Percentiles rank a stretch among this genome's conserved stretches.
Evolutionary conservation across 2,113 vertebrate genomes (phyloP).

Genomic region (Aspiorhynchus laticeps): DNA sequence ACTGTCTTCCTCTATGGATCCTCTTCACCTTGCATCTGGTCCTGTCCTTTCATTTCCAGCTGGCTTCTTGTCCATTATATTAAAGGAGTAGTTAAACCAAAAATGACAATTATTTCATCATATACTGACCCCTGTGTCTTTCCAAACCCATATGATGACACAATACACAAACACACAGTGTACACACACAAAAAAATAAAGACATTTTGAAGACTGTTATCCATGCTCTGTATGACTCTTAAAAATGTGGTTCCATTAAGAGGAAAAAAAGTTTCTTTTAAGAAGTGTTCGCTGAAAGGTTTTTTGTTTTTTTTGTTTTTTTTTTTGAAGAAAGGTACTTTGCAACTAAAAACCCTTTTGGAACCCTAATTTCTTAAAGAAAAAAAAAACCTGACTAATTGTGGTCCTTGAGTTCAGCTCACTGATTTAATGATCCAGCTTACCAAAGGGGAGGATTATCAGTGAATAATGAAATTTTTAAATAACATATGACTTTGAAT

Average conservation of each 20-base stretch:
- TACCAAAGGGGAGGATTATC: not conserved
- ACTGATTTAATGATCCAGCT: not conserved
- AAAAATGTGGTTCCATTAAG: not conserved
- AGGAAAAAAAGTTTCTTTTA: not conserved
- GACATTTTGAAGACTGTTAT: not conserved
- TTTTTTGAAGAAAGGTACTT: not conserved
- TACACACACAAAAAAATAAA: not conserved
- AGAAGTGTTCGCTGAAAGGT: not conserved
- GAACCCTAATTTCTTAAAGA: not conserved
- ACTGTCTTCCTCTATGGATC: not conserved
- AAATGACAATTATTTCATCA: not conserved
- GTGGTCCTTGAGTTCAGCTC: not conserved
- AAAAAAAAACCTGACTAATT: not conserved
- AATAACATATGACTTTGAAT: not conserved
- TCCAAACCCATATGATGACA: not conserved
- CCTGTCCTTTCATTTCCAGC: not conserved
- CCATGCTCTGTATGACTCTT: no score
- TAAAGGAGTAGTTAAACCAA: not conserved
- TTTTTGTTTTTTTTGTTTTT: not conserved
- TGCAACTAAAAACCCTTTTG: not conserved
- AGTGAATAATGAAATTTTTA: not conserved
- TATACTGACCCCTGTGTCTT: not conserved
- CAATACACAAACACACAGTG: not conserved
- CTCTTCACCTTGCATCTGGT: slow-evolving; percentile 3
- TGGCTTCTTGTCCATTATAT: not conserved